Evolutionary conservation across 2,888 invertebrate species (phyloP).

Genomic region (Drosophila sordidapex): DNA sequence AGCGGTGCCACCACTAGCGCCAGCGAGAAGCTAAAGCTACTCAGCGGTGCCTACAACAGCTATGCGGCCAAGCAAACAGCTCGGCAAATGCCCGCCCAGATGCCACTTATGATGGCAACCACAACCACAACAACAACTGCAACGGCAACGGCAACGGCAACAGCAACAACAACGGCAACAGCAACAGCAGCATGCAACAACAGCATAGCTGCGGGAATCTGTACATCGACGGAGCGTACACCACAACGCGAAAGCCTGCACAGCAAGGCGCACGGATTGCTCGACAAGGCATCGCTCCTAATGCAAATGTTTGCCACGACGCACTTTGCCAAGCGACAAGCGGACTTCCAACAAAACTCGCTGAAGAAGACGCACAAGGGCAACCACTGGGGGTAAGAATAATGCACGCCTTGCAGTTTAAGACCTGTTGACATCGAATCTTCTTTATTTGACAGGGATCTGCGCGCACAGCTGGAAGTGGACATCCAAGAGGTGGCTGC

Average conservation of each 20-base stretch:
- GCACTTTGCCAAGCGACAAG: constrained; percentile 92
- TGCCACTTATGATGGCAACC: constrained; percentile 6
- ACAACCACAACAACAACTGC: constrained; percentile 9
- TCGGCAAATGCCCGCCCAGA: constrained; percentile 31
- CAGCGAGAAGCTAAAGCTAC: constrained; percentile 63
- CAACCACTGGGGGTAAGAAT: constrained; percentile 93
- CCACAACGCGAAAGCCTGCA: constrained; percentile 77
- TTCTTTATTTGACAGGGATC: constrained; percentile 90
- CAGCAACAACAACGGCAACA: background rate
- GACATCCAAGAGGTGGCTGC: constrained; percentile 84
- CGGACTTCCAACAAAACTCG: constrained; percentile 90
- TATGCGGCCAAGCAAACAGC: constrained; percentile 84
- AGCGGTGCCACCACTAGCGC: constrained; percentile 20
- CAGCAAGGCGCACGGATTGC: constrained; percentile 86
- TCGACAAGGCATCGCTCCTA: constrained; percentile 94
- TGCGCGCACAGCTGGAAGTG: constrained; percentile 94
- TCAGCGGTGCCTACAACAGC: constrained; percentile 82
- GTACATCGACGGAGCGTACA: constrained; percentile 7
- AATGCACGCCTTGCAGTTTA: background rate
- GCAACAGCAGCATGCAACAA: constrained; percentile 11
- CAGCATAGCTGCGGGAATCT: constrained; percentile 1
- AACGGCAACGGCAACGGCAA: background rate
- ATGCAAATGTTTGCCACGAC: constrained; percentile 96
- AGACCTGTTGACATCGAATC: background rate
- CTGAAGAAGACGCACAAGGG: constrained; percentile 93